Evolutionary conservation across 2,113 vertebrate genomes (phyloP).

Genomic region (Pseudonaja textilis): DNA sequence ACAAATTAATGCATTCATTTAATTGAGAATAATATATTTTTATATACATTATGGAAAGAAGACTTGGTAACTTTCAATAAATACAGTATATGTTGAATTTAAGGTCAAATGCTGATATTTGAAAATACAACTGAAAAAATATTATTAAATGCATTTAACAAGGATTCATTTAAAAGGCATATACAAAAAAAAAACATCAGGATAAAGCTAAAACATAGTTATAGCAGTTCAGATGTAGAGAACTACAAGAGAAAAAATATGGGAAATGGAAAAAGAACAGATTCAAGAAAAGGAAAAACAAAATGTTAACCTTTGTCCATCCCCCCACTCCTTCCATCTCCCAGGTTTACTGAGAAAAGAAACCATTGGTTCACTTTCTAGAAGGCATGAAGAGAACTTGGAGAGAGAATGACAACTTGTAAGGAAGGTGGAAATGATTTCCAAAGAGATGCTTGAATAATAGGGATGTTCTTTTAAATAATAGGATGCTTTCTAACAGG

Average conservation of each 20-base stretch:
- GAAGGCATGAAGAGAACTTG: neutral
- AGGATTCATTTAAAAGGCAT: neutral
- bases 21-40: neutral
- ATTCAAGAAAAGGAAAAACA: neutral
- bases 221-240: neutral
- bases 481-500: neutral
- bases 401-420: neutral
- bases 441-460: neutral
- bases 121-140: neutral
- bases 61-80: neutral
- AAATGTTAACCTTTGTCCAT: neutral
- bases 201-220: neutral
- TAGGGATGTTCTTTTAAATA: neutral
- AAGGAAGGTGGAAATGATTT: neutral
- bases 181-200: too few species aligned
- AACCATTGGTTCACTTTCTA: neutral
- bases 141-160: neutral
- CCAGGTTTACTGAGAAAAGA: neutral
- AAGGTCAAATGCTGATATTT: neutral
- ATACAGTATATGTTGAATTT: neutral
- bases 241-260: neutral
- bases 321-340: neutral
- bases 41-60: neutral
- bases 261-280: neutral
- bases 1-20: neutral